A percentile compares a stretch with the other conserved stretches of the same genome.
These are phyloP conservation scores for Coenobita brevimanus DNA, from an alignment of 1,140 invertebrate species.

Conservation along the genomic window DNA sequence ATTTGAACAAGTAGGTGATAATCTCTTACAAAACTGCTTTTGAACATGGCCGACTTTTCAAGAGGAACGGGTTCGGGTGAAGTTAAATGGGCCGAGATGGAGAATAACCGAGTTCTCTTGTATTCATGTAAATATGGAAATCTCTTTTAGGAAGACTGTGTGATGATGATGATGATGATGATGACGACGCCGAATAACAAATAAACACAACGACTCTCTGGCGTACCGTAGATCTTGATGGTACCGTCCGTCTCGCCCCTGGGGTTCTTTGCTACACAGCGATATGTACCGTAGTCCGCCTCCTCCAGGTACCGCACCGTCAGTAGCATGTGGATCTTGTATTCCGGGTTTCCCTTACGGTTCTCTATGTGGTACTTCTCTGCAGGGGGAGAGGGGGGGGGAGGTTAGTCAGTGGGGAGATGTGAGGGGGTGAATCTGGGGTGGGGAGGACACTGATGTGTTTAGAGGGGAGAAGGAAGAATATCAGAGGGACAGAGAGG, in stretches of 20 bases:
- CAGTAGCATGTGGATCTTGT: conserved; percentile 71
- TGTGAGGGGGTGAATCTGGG: not conserved
- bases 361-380: conserved; percentile 83
- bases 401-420: not conserved
- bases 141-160: no score
- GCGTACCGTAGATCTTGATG: conserved; percentile 76
- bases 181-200: no score
- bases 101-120: no score
- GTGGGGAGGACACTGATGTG: not conserved
- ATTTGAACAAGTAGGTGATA: no score
- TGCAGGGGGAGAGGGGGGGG: not conserved
- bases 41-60: no score
- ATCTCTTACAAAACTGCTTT: no score
- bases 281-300: conserved; percentile 88
- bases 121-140: no score
- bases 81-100: no score
- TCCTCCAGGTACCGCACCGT: conserved; percentile 72
- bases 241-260: conserved; percentile 93
- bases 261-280: conserved; percentile 94
- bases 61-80: no score
- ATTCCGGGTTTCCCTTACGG: conserved; percentile 75
- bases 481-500: conserved; percentile 21
- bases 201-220: no score
- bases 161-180: no score
- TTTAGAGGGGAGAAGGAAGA: not conserved